Conservation (phyloP, 2,797 vertebrate genomes). For the Tenualosa thibaudeaui region DNA sequence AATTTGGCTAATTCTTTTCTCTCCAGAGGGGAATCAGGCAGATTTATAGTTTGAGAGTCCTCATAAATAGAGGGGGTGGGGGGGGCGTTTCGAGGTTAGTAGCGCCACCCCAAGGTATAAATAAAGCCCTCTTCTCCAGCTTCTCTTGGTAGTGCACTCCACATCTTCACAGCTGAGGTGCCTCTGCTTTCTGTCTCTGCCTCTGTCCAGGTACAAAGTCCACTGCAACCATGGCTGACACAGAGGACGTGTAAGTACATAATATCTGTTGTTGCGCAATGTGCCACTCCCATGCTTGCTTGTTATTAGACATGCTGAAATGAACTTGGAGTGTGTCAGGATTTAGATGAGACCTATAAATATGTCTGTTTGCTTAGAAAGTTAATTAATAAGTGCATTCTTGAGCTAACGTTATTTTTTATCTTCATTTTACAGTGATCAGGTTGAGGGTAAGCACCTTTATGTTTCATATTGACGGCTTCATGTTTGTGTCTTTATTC, state of each 20-base stretch:
- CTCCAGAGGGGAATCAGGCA: background rate
- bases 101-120: constrained; percentile 61
- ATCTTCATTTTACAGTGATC: constrained; percentile 77
- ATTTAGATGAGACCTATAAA: background rate
- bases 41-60: constrained; percentile 8
- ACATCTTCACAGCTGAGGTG: constrained; percentile 39
- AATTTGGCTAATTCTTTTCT: background rate
- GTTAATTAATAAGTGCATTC: background rate
- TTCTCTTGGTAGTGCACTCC: background rate
- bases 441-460: constrained; percentile 85
- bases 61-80: background rate
- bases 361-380: background rate
- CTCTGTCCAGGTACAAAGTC: constrained; percentile 74
- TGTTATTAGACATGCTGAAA: background rate
- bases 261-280: background rate
- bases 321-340: background rate
- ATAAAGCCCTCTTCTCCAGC: constrained; percentile 42
- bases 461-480: background rate
- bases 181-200: constrained; percentile 48
- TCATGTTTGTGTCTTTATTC: background rate
- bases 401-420: constrained; percentile 23
- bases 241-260: constrained; percentile 88
- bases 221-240: constrained; percentile 87
- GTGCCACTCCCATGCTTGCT: background rate
- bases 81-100: background rate